Base-by-base conservation (phyloP, 2,113 vertebrate species). In the Elephantulus edwardii region DNA sequence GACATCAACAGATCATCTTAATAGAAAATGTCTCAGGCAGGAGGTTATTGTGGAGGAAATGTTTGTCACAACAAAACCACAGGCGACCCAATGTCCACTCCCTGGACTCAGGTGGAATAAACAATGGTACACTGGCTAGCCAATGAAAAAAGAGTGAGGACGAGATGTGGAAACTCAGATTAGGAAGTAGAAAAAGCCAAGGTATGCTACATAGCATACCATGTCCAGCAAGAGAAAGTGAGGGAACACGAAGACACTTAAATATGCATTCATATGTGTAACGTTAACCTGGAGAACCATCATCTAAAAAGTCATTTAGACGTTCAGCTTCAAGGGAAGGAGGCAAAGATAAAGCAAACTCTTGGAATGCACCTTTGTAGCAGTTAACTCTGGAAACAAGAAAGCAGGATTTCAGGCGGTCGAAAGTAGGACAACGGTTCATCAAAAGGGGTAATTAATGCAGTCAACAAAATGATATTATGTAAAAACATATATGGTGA, bases 141-240 rank as follows among this genome's bases (percentile, higher is more conserved):
- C 76, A 22, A 3, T 33, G 46, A 42, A 35, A 22, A 12, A 28
- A 17, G n/a, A 33, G 42, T 8, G 30, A 13, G 17, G 40, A 56
- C 0, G 4, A 30, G 2, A n/a, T 0, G 14, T 44, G 38, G 12
- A 12, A 48, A 46, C 66, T 38, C n/a, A 66, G 28, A 7, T 7
- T 33, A 5, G 30, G 16, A 5, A 38, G 38, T 8, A 12, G n/a
- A 26, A 42, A 24, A 58, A 48, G 2, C 9, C 1, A 62, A 56
- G 52, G 70, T 54, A 54, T 2, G 35, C 20, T 33, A 19, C 54
- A 56, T 20, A 66, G 24, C 3, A 6, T 16, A 5, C 8, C 28
- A 48, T 70, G 9, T 64, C 28, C 1, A 26, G 80, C 60, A 40
- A 62, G 38, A 11, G 17, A 24, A 40, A 62, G 38, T 7, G 17